Base-by-base conservation (phyloP, 2,113 vertebrate species). In the Hemicordylus capensis region DNA sequence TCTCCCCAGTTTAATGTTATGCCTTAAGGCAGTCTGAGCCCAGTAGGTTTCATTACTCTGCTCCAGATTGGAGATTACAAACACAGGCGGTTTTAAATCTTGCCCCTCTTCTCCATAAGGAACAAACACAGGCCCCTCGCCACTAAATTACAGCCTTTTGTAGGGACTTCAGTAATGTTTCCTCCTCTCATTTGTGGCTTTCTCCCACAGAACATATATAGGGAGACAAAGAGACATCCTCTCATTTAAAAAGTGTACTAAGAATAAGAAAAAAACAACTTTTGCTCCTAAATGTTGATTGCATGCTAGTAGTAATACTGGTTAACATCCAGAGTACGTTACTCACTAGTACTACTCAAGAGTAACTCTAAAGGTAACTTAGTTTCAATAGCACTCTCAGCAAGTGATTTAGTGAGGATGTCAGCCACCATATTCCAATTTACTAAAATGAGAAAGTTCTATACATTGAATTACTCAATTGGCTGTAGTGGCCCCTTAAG, bases 1-100 rank as follows among this genome's bases (percentile, higher is more conserved):
- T 94, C 86, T 94, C 87, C 87, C 90, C 85, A 89, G 91, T 90
- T 94, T 92, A 89, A 91, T 91, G 91, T 85, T 92, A 83, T 94
- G 94, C 93, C 94, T 93, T 64, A 84, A 85, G 94, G 94, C 94
- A 87, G 78, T 88, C 78, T 90, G 80, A 92, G 44, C 84, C 91
- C 59, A 90, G 56, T 87, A 92, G 91, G 90, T 89, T 92, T 77
- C 66, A 86, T 91, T 93, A 54, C 91, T 93, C 80, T 84, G 78
- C 90, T 94, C 91, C 91, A 90, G 91, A 95, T 90, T 67, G 87
- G 89, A 87, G 90, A 90, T 94, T 90, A 90, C 84, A 85, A 88
- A 83, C 87, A 86, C 39, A 89, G 87, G 72, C 88, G 85, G 64
- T 76, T 93, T 88, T 91, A 89, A 83, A 87, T 76, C 87, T 88